Percentiles rank a stretch among this genome's conserved stretches.
Evolutionary conservation across 2,113 vertebrate species (phyloP).

Genomic region (Girardinichthys multiradiatus): DNA sequence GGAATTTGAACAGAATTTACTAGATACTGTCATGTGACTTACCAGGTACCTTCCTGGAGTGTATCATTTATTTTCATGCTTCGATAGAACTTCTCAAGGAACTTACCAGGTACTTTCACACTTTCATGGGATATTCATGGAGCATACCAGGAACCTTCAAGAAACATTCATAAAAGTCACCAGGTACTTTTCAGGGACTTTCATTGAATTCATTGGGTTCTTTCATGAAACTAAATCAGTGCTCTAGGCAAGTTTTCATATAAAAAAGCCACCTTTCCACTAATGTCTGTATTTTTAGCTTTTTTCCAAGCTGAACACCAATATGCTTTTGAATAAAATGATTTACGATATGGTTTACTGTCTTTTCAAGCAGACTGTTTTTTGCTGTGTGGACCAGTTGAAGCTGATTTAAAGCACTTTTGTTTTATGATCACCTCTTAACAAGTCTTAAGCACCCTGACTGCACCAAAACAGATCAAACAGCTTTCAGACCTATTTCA

Average conservation of each 20-base stretch:
- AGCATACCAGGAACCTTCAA: no score
- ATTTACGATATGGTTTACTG: constrained; percentile 16
- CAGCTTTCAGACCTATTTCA: not conserved
- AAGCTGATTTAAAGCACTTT: constrained; percentile 15
- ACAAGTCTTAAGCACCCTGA: not conserved
- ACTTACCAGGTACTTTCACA: no score
- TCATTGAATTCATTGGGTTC: not conserved
- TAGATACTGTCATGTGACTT: no score
- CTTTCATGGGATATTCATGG: no score
- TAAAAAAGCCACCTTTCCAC: constrained; percentile 17
- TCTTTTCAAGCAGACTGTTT: constrained; percentile 7
- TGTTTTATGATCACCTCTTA: not conserved
- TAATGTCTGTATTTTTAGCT: constrained; percentile 15
- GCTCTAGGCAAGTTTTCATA: not conserved
- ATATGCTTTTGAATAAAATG: constrained; percentile 22
- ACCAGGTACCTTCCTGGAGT: no score
- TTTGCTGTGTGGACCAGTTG: not conserved
- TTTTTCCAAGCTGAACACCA: not conserved
- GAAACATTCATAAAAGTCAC: not conserved
- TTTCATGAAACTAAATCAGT: constrained; percentile 8
- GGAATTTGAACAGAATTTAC: not conserved
- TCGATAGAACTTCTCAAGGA: not conserved
- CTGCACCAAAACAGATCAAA: constrained; percentile 10
- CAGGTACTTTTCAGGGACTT: no score
- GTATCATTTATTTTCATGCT: no score